phyloP scores from a whole-genome alignment of 2,113 vertebrate genomes.

The Archocentrus centrarchus region DNA sequence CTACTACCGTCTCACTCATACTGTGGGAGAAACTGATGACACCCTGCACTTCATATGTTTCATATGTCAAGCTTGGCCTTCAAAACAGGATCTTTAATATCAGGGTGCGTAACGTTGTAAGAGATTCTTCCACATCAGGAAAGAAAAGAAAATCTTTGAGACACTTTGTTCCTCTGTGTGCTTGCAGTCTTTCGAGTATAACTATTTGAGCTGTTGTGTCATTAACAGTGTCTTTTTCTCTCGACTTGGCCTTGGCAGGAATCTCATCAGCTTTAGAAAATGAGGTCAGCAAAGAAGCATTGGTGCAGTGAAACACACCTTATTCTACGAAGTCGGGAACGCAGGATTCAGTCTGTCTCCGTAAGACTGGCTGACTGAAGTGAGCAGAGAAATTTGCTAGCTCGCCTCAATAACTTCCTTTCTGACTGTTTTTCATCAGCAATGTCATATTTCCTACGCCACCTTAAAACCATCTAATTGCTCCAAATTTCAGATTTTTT shows the following conservation, averaged over 20 bases:
- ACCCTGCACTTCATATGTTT: conserved; percentile 29
- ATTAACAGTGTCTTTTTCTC: conserved; percentile 39
- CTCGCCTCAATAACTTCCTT: conserved; percentile 7
- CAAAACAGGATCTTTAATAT: conserved; percentile 22
- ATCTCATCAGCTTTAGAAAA: conserved; percentile 72
- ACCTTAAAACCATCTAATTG: neutral
- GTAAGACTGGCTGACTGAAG: neutral
- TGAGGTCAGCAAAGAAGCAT: conserved; percentile 68
- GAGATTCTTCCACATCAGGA: neutral
- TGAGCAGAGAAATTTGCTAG: conserved; percentile 2
- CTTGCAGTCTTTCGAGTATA: neutral
- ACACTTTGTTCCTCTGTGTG: neutral
- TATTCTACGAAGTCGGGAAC: conserved; percentile 19
- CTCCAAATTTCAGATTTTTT: neutral
- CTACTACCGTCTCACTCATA: conserved; percentile 31
- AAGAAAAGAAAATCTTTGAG: neutral
- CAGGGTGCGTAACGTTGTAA: neutral
- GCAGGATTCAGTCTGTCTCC: conserved; percentile 13
- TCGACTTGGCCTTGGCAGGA: conserved; percentile 59
- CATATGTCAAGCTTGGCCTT: conserved; percentile 17
- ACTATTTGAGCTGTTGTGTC: conserved; percentile 28
- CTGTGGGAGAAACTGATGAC: conserved; percentile 41
- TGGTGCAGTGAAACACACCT: conserved; percentile 60
- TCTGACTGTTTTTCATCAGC: conserved; percentile 15
- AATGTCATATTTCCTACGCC: conserved; percentile 15